phyloP scores from a whole-genome alignment of 2,113 vertebrate genomes.

The Mohoua ochrocephala region DNA sequence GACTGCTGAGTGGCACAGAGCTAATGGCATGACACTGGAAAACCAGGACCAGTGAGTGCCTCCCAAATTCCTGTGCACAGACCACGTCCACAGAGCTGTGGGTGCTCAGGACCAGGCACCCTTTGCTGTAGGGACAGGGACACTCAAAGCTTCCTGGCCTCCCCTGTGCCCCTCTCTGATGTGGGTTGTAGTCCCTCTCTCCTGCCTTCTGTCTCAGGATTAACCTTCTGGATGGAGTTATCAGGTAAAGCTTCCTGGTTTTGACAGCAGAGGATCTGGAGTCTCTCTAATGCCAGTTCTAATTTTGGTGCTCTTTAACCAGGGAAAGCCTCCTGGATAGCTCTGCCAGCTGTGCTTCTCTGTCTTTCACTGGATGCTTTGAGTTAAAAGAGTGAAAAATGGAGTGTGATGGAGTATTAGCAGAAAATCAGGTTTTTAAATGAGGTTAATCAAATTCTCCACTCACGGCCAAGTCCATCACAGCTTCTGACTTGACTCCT shows the following conservation, averaged over 20 bases:
- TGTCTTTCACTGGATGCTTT: background rate
- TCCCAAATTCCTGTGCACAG: background rate
- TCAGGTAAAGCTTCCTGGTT: background rate
- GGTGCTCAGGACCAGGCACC: background rate
- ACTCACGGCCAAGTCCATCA: background rate
- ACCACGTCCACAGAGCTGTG: rapidly evolving
- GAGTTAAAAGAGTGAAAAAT: background rate
- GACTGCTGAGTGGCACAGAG: background rate
- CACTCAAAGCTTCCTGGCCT: background rate
- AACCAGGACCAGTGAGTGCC: background rate
- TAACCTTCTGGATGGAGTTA: background rate
- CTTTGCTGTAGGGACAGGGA: background rate
- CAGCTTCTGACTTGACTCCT: rapidly evolving
- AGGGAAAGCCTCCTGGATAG: background rate
- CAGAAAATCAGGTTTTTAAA: background rate
- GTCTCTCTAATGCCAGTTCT: background rate
- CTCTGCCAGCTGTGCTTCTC: background rate
- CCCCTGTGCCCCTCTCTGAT: background rate
- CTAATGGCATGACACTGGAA: background rate
- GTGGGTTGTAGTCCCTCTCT: background rate
- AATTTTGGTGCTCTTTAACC: background rate
- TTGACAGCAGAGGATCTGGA: background rate
- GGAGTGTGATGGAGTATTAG: background rate
- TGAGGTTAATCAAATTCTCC: background rate
- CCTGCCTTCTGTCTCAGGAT: background rate